Base-by-base conservation (phyloP, 2,113 vertebrate species). In the Nycticryphes semicollaris region DNA sequence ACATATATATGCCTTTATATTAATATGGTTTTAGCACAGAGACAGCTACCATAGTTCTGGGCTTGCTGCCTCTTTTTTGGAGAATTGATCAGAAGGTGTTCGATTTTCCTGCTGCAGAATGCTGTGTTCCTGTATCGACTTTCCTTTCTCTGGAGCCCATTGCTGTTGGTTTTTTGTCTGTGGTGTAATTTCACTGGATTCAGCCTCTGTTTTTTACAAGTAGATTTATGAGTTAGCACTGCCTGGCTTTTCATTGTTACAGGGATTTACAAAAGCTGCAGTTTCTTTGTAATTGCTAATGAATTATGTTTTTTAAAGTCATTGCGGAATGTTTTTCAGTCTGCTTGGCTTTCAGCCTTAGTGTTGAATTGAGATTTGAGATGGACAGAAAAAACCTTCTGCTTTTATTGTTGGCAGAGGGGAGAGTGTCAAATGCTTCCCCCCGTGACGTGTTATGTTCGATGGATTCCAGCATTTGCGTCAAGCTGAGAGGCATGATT, bases 201-300 rank as follows among this genome's bases (percentile, higher is more conserved):
- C 62, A 54, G 67, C 8, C 53, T 50, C 59, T 14, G 3, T 69
- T 85, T 91, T 50, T 92, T 69, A 39, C 31, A 74, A 16, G 14
- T 74, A 47, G 67, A 67, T 91, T 93, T 94, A 72, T 70, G 43
- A 74, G 60, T 81, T 84, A 88, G 35, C 33, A 21, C 28, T 74
- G 33, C 68, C 37, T 80, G 2, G 3, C 57, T 94, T 93, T 85
- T 90, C 66, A 30, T 84, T 91, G 63, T 94, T 76, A 67, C 27
- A 37, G 30, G n/a, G 76, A 82, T 96, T 86, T 86, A 84, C 72
- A 83, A 88, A 84, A 84, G 59, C 70, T 89, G 62, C 30, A 51
- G 39, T 87, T 96, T 79, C 76, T 92, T 77, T 80, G 14, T 90
- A 93, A 96, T 85, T 95, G 67, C 54, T 79, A 93, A 90, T 74